Percentiles rank a stretch among this genome's conserved stretches.
These are phyloP conservation scores for Orycteropus afer DNA, from an alignment of 2,113 vertebrate species.

Conservation along the genomic window DNA sequence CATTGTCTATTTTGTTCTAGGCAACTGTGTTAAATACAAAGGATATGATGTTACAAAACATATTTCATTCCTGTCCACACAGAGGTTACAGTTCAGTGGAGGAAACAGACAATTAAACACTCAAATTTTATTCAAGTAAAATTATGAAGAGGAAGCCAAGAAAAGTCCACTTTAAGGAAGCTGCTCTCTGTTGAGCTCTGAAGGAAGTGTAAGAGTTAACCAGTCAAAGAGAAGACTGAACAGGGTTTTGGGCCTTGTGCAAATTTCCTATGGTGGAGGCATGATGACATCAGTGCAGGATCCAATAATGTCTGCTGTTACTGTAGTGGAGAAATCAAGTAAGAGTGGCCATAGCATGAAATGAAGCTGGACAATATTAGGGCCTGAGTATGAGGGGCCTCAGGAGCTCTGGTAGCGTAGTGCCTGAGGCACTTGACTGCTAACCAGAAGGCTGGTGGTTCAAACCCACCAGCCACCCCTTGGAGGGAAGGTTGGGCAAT, in stretches of 20 bases:
- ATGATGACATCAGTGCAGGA: not conserved
- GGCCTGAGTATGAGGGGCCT: not conserved
- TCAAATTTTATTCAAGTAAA: constrained; percentile 17
- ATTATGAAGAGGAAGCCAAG: not conserved
- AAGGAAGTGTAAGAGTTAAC: not conserved
- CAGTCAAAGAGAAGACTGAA: not conserved
- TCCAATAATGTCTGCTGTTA: not conserved
- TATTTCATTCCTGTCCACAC: not conserved
- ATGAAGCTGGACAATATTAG: not conserved
- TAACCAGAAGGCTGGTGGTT: too few species aligned
- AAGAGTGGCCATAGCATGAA: not conserved
- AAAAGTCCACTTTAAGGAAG: not conserved
- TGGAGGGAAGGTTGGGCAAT: too few species aligned
- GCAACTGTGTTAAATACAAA: not conserved
- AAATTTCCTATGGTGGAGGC: not conserved
- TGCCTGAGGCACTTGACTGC: too few species aligned
- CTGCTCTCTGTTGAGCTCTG: not conserved
- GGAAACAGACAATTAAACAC: not conserved
- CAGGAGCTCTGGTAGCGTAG: too few species aligned
- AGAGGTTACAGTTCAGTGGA: not conserved
- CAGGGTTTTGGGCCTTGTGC: not conserved
- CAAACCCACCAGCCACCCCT: too few species aligned
- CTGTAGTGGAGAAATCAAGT: not conserved
- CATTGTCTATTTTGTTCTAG: not conserved
- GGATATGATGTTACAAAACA: not conserved